Evolutionary conservation across 1,140 invertebrate species (phyloP).

Genomic region (Drosophila kohkoa): DNA sequence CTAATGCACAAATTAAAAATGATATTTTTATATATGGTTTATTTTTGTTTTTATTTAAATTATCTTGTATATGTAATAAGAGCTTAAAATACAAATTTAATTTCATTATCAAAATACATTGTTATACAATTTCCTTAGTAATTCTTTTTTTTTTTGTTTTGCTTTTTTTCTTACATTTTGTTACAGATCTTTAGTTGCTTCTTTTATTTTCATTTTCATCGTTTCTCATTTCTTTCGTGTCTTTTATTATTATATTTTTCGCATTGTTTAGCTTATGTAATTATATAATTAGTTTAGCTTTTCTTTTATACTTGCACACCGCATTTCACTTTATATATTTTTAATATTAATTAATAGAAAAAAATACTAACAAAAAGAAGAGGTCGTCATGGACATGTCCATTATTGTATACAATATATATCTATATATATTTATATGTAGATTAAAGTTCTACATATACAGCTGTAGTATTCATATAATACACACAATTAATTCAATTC

Average conservation of each 20-base stretch:
- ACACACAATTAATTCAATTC: constrained; percentile 31
- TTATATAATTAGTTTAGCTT: constrained; percentile 60
- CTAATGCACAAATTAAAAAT: no score
- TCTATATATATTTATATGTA: constrained; percentile 20
- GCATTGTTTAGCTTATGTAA: constrained; percentile 49
- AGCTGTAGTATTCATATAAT: constrained; percentile 51
- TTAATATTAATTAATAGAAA: constrained; percentile 78
- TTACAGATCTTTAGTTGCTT: constrained; percentile 49
- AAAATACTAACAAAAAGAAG: constrained; percentile 79
- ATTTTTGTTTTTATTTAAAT: constrained; percentile 72
- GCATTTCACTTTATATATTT: constrained; percentile 48
- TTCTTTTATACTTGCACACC: constrained; percentile 50
- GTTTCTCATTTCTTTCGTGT: constrained; percentile 42
- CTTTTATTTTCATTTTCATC: constrained; percentile 15
- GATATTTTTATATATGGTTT: constrained; percentile 15
- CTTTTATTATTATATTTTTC: constrained; percentile 27
- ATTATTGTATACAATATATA: constrained; percentile 3
- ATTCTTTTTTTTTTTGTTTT: constrained; percentile 54
- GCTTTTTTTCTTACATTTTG: constrained; percentile 49
- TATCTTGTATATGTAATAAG: constrained; percentile 76
- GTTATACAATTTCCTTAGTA: constrained; percentile 81
- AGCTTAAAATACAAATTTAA: constrained; percentile 80
- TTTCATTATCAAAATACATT: constrained; percentile 83
- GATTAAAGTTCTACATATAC: constrained; percentile 39
- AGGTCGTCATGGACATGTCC: constrained; percentile 70